Base-by-base conservation (phyloP, 2,113 vertebrate species). In the Heterotis niloticus region DNA sequence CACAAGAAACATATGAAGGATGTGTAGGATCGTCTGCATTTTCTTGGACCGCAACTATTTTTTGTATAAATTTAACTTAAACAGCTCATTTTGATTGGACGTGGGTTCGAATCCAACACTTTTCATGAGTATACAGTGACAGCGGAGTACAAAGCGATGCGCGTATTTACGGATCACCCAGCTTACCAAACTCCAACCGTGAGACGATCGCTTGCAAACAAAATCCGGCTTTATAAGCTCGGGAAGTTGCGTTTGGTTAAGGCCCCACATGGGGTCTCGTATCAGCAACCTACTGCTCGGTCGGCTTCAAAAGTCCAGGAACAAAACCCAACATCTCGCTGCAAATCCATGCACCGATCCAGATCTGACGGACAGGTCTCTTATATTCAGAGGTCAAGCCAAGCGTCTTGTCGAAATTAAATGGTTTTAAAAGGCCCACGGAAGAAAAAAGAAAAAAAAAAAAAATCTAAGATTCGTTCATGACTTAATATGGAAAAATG, bases 381-480 rank as follows among this genome's bases (percentile, higher is more conserved):
- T 2, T 62, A 11, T 17, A 62, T 62, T 2, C 59, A 62, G 56
- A 62, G 17, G 26, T 18, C 5, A 44, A 7, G 29, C n/a, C 13
- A 75, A 75, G 60, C 20, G 52, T 23, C 20, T 54, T 23, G 54
- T 71, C 44, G 51, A 65, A 23, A 65, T 62, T 64, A 72, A 54
- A 52, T 64, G 52, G 34, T 51, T 66, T 77, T 77, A 66, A 67
- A 64, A 65, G 34, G 16, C 4, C 13, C 64, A 26, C 52, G 54
- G 26, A 76, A 77, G n/a, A n/a, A n/a, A n/a, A n/a, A n/a, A n/a
- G n/a, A n/a, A n/a, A n/a, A n/a, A n/a, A n/a, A n/a, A n/a, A n/a
- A n/a, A n/a, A n/a, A 52, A 64, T 76, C 74, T 76, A 34, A 62
- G 24, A 67, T 56, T 56, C 65, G 28, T 77, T 77, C 64, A 44